Base-by-base conservation (phyloP, 2,797 vertebrate species). In the Streptopelia turtur region DNA sequence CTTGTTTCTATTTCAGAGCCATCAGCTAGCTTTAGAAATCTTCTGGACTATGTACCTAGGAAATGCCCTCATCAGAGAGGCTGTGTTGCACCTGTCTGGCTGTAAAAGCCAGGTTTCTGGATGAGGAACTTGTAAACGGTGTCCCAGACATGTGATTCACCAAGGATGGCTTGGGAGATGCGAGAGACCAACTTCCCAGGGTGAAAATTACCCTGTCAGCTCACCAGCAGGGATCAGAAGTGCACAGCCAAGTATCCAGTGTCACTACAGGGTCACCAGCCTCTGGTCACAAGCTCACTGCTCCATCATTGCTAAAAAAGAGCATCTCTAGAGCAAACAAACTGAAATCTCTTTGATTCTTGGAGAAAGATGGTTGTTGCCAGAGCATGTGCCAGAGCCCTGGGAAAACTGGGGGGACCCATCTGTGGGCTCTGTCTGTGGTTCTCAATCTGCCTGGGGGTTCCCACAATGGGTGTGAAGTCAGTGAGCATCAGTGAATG, bases 1-100 rank as follows among this genome's bases (percentile, higher is more conserved):
- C 83, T 93, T 90, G 49, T 28, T 91, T 83, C 77, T 88, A 68
- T 93, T 94, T 93, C 70, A 90, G 75, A 93, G 61, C 11, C 55
- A 66, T 60, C 84, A 57, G 27, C 47, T 76, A 87, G 52, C 41
- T 92, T 90, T 35, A 92, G 83, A 84, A 76, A 77, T 79, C 74
- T 78, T 81, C 45, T 60, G 81, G 66, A 66, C 49, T 63, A 28
- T 24, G 43, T 77, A 4, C 56, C 45, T 68, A 56, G 28, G 66
- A 95, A 90, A 72, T 7, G 23, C 16, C 55, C 72, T 79, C 3
- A 0, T n/a, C 16, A 5, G 52, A 94, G 49, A 76, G 27, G 17
- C 43, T 80, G 37, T 53, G 53, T 27, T 75, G 69, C 37, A 77
- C 43, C 83, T 68, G 28, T 17, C 22, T 10, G 6, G 21, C 13